Evolutionary conservation across 1,140 invertebrate genomes (phyloP).

Genomic region (Trissolcus basalis): DNA sequence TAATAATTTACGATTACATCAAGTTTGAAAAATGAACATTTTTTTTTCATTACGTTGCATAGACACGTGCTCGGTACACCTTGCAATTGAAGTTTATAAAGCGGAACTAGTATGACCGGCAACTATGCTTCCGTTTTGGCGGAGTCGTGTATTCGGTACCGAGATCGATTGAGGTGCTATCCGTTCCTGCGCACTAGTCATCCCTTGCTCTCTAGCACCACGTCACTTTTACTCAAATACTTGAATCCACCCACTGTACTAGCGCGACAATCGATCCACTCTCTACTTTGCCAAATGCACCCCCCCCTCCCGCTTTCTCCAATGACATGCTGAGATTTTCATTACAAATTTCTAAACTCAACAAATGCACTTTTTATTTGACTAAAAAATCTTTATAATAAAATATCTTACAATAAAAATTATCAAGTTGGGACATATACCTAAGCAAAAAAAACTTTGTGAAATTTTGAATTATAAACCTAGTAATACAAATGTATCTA

Average conservation of each 20-base stretch:
- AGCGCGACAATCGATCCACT: slow-evolving; percentile 43
- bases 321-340: slow-evolving; percentile 46
- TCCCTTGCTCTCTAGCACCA: slow-evolving; percentile 36
- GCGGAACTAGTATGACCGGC: slow-evolving; percentile 53
- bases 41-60: no score
- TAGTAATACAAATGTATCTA: no score
- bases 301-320: slow-evolving; percentile 33
- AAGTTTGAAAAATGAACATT: no score
- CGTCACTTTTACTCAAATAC: slow-evolving; percentile 56
- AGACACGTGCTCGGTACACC: slow-evolving; percentile 48
- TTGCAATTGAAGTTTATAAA: slow-evolving; percentile 36
- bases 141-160: slow-evolving; percentile 48
- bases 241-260: slow-evolving; percentile 34
- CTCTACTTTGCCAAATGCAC: slow-evolving; percentile 35
- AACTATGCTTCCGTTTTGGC: slow-evolving; percentile 25
- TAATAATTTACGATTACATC: no score
- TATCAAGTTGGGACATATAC: no score
- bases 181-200: slow-evolving; percentile 59
- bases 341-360: slow-evolving; percentile 13
- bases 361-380: no score
- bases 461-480: no score
- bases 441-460: no score
- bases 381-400: no score
- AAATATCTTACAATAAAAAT: no score
- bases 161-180: slow-evolving; percentile 64